Percentiles rank a stretch among this genome's conserved stretches.
Evolutionary conservation across 2,797 vertebrate species (phyloP).

Genomic region (Poeciliopsis presidionis): DNA sequence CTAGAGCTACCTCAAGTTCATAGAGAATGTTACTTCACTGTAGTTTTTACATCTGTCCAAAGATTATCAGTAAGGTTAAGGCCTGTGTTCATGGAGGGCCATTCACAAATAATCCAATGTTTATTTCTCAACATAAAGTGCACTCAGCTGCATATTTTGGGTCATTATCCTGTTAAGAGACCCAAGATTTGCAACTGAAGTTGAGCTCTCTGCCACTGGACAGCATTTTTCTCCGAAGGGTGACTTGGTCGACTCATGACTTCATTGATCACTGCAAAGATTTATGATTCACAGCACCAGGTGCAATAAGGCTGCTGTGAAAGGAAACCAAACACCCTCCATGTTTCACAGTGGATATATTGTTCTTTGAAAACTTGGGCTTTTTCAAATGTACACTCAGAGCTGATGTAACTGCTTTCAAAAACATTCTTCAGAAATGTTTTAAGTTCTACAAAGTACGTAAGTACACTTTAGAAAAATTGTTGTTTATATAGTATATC

Average conservation of each 20-base stretch:
- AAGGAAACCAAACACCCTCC: neutral
- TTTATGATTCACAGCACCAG: neutral
- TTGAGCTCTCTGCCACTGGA: neutral
- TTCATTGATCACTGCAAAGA: neutral
- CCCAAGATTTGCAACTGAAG: neutral
- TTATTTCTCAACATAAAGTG: neutral
- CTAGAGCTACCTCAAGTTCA: neutral
- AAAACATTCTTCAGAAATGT: neutral
- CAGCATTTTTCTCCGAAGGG: neutral
- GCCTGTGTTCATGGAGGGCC: neutral
- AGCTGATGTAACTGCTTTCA: neutral
- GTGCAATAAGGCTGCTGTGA: neutral
- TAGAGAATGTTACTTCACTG: neutral
- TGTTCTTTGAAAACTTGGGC: neutral
- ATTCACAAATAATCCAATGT: neutral
- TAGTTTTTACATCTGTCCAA: neutral
- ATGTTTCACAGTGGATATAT: neutral
- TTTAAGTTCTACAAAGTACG: neutral
- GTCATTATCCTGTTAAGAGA: neutral
- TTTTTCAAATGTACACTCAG: neutral
- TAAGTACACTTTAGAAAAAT: neutral
- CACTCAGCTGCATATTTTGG: neutral
- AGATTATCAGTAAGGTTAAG: neutral
- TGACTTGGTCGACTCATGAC: neutral
- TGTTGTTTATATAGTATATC: neutral